Percentiles rank a stretch among this genome's conserved stretches.
phyloP scores from a whole-genome alignment of 1,140 invertebrate genomes.

The Cheumatopsyche charites region DNA sequence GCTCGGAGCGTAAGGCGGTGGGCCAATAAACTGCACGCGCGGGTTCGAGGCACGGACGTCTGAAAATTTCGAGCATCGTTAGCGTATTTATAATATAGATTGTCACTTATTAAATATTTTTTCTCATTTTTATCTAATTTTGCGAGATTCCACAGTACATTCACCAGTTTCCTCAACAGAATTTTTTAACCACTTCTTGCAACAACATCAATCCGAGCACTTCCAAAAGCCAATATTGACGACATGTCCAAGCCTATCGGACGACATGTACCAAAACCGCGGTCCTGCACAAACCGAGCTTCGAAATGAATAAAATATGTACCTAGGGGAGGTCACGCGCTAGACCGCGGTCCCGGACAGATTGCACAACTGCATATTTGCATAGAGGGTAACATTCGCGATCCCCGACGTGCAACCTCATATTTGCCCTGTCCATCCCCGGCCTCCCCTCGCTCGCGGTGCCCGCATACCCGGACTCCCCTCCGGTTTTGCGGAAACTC shows the following conservation, averaged over 20 bases:
- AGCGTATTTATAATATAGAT: no score
- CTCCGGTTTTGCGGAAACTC: neutral
- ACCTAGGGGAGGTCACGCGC: constrained; percentile 17
- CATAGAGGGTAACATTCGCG: neutral
- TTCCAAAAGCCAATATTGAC: neutral
- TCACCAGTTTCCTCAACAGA: no score
- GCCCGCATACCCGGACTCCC: neutral
- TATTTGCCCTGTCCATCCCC: constrained; percentile 13
- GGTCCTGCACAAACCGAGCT: neutral
- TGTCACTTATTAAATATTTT: no score
- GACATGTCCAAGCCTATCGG: neutral
- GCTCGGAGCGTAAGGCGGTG: no score
- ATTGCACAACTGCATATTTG: constrained; percentile 31
- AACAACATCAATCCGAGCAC: no score
- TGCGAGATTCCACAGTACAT: no score
- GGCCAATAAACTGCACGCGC: no score
- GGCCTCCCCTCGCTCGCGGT: no score
- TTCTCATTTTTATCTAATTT: no score
- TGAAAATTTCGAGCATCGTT: no score
- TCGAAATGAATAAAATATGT: constrained; percentile 9
- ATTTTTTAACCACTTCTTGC: no score
- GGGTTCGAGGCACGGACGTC: no score
- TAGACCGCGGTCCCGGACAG: constrained; percentile 8
- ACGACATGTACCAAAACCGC: neutral
- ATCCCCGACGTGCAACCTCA: neutral